Evolutionary conservation across 2,797 vertebrate species (phyloP).

Genomic region (Micropoecilia bifurca): DNA sequence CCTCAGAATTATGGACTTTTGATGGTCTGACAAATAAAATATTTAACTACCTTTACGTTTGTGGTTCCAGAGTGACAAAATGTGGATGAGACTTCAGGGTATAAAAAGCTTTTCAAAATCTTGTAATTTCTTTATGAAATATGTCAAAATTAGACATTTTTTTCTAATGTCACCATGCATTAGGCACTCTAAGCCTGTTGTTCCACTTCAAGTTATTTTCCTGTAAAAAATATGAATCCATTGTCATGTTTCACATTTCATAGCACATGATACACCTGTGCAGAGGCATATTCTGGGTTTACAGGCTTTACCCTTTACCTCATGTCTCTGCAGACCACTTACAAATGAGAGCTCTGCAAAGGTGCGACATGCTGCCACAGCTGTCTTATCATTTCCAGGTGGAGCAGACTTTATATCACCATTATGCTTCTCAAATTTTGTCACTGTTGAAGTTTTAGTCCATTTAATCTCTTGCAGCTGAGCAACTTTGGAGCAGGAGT

Average conservation of each 20-base stretch:
- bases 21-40: no score
- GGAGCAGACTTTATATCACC: slow-evolving; percentile 34
- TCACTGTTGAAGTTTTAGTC: slow-evolving; percentile 18
- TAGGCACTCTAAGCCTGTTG: background rate
- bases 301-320: slow-evolving; percentile 18
- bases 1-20: no score
- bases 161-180: slow-evolving; percentile 30
- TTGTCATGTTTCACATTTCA: slow-evolving; percentile 31
- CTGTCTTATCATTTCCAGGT: slow-evolving; percentile 48
- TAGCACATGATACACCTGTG: slow-evolving; percentile 37
- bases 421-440: slow-evolving; percentile 39
- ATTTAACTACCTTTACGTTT: background rate
- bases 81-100: background rate
- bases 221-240: slow-evolving; percentile 33
- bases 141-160: slow-evolving; percentile 14
- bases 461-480: slow-evolving; percentile 18
- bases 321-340: slow-evolving; percentile 39
- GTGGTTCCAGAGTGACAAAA: background rate
- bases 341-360: slow-evolving; percentile 31
- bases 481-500: slow-evolving; percentile 4
- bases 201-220: slow-evolving; percentile 9
- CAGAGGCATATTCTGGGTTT: slow-evolving; percentile 26
- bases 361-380: slow-evolving; percentile 39
- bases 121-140: slow-evolving; percentile 16
- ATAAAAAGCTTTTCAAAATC: background rate